Evolutionary conservation across 2,888 invertebrate species (phyloP).

Genomic region (Himalopsyche tibetana): DNA sequence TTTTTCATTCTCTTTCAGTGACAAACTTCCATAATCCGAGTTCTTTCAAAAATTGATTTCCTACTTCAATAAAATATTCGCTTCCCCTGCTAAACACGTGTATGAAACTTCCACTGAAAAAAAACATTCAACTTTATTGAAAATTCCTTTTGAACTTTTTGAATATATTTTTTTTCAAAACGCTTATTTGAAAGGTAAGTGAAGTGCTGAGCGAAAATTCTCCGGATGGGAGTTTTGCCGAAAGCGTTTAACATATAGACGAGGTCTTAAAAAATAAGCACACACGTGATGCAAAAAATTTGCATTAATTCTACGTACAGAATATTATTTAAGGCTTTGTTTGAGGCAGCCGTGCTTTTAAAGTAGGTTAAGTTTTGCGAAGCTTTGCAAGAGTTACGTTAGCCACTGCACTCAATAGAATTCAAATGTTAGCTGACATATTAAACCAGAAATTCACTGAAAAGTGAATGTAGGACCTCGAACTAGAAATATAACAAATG

Average conservation of each 20-base stretch:
- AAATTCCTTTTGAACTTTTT: conserved; percentile 30
- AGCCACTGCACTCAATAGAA: neutral
- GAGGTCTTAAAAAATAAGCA: conserved; percentile 34
- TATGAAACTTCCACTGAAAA: neutral
- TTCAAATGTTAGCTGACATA: neutral
- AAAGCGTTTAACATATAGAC: conserved; percentile 22
- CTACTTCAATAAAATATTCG: neutral
- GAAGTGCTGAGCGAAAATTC: conserved; percentile 19
- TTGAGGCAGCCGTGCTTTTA: conserved; percentile 21
- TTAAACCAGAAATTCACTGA: too few relatives aligned
- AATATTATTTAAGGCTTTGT: conserved; percentile 20
- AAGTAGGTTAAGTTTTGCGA: conserved; percentile 17
- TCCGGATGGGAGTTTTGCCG: neutral
- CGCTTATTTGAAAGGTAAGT: conserved; percentile 26
- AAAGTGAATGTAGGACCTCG: too few relatives aligned
- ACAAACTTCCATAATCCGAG: too few relatives aligned
- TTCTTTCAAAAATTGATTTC: too few relatives aligned
- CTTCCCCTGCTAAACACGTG: neutral
- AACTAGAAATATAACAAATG: too few relatives aligned
- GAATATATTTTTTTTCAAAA: neutral
- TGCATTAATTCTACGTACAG: conserved; percentile 21
- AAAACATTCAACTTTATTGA: conserved; percentile 16
- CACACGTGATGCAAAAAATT: conserved; percentile 34
- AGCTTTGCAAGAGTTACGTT: neutral
- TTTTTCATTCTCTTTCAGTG: too few relatives aligned